Percentiles rank a stretch among this genome's conserved stretches.
Conservation (phyloP, 1,140 invertebrate genomes). For the Brachionus angularis region DNA sequence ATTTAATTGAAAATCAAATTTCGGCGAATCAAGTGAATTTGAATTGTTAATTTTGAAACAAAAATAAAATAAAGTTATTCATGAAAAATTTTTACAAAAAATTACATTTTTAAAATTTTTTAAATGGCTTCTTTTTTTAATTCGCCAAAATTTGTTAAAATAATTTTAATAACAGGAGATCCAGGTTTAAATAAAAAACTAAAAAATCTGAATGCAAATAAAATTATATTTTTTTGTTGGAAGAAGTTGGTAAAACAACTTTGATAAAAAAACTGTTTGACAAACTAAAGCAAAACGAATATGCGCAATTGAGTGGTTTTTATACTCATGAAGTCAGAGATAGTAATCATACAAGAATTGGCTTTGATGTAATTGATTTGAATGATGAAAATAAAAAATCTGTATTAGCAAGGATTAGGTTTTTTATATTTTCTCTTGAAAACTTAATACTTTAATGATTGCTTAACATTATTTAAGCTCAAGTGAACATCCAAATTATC, state of each 20-base stretch:
- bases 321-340: constrained; percentile 37
- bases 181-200: constrained; percentile 5
- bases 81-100: constrained; percentile 1
- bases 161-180: constrained; percentile 4
- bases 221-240: not conserved
- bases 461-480: too few species aligned
- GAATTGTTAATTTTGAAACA: too few species aligned
- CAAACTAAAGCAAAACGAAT: not conserved
- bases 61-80: too few species aligned
- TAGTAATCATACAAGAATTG: not conserved
- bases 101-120: not conserved
- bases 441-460: too few species aligned
- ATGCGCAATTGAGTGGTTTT: not conserved
- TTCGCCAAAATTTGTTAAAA: constrained; percentile 34
- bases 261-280: not conserved
- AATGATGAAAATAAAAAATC: not conserved
- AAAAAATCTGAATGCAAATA: not conserved
- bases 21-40: too few species aligned
- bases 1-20: too few species aligned
- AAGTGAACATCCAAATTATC: not conserved
- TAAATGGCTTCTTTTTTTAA: not conserved
- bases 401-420: not conserved
- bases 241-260: constrained; percentile 37
- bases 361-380: constrained; percentile 42
- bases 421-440: too few species aligned